Evolutionary conservation across 2,797 vertebrate genomes (phyloP).

Genomic region (Pempheris klunzingeri): DNA sequence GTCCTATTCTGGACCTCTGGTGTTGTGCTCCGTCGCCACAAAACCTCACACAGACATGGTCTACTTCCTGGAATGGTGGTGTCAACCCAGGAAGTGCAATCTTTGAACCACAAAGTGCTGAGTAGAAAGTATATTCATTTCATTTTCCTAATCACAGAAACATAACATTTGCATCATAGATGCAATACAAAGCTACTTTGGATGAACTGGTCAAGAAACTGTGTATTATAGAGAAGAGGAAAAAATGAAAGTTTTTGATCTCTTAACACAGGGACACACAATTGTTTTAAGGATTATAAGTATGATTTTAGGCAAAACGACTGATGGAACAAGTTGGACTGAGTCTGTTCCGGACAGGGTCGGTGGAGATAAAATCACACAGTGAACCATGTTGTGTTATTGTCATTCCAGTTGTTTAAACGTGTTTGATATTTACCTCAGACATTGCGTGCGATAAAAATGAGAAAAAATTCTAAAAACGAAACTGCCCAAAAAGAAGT

Average conservation of each 20-base stretch:
- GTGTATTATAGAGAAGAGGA: background rate
- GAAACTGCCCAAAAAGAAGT: background rate
- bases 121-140: conserved; percentile 8
- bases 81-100: conserved; percentile 53
- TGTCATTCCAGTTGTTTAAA: background rate
- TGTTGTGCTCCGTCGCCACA: conserved; percentile 36
- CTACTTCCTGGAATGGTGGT: conserved; percentile 51
- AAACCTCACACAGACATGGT: conserved; percentile 43
- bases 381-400: background rate
- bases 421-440: background rate
- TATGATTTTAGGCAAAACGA: background rate
- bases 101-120: conserved; percentile 39
- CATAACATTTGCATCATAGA: background rate
- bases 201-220: background rate
- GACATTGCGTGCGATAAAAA: background rate
- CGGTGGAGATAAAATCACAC: background rate
- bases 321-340: background rate
- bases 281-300: background rate
- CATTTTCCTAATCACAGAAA: background rate
- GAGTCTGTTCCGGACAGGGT: background rate
- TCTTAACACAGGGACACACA: background rate
- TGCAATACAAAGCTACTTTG: background rate
- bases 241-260: background rate
- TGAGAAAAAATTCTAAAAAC: background rate
- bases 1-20: conserved; percentile 38